These are phyloP conservation scores for Vulpes vulpes DNA, from an alignment of 2,113 vertebrate genomes.

Conservation along the genomic window DNA sequence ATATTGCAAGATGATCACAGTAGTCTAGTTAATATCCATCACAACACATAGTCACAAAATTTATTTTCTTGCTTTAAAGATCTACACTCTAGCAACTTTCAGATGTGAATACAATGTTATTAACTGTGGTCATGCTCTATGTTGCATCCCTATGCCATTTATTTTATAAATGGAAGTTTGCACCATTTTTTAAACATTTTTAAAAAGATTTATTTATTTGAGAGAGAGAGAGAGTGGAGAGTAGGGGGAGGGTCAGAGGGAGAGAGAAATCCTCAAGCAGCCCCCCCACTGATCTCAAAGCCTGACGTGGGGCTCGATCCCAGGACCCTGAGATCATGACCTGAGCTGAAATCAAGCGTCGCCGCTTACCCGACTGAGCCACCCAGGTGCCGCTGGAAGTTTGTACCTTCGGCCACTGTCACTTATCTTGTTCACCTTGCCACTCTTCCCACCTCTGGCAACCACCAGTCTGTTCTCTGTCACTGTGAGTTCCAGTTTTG, in stretches of 20 bases:
- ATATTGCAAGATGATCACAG: background rate
- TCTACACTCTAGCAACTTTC: background rate
- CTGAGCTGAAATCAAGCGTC: background rate
- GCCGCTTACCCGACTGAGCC: background rate
- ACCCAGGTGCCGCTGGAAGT: too few species aligned
- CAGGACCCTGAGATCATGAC: background rate
- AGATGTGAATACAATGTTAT: background rate
- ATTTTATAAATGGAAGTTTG: background rate
- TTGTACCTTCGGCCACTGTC: background rate
- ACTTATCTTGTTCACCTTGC: background rate
- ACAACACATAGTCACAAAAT: background rate
- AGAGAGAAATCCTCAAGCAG: background rate
- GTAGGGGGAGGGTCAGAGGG: background rate
- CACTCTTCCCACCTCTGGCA: background rate
- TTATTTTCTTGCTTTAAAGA: background rate
- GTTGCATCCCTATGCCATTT: background rate
- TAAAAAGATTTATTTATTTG: background rate
- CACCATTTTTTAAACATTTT: background rate
- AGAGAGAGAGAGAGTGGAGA: background rate
- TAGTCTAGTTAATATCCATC: background rate
- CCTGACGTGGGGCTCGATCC: background rate
- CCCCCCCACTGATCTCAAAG: too few species aligned
- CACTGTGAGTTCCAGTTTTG: background rate
- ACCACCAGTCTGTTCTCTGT: background rate
- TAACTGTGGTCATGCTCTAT: background rate